Conservation (phyloP, 2,888 invertebrate genomes). For the Allophyes oxyacanthae region DNA sequence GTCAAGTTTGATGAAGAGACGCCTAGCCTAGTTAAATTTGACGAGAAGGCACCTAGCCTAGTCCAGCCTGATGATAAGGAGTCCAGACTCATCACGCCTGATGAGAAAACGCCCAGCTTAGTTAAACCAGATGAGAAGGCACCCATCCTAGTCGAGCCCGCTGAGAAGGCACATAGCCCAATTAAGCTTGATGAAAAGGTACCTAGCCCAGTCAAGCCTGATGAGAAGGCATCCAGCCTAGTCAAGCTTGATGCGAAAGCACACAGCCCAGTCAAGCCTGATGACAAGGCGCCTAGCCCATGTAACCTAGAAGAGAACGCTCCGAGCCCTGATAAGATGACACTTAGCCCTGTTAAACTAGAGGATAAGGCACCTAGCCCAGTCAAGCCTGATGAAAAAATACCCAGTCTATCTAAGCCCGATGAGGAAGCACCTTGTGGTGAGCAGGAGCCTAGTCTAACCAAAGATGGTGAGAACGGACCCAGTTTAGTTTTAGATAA, state of each 20-base stretch:
- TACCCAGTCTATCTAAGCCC: background rate
- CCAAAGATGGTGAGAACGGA: background rate
- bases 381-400: background rate
- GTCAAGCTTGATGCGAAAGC: slow-evolving; percentile 10
- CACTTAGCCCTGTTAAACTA: background rate
- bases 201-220: slow-evolving; percentile 4
- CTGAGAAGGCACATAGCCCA: slow-evolving; percentile 35
- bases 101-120: slow-evolving; percentile 3
- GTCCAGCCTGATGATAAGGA: slow-evolving; percentile 8
- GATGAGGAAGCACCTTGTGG: too few relatives aligned
- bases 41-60: background rate
- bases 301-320: too few relatives aligned
- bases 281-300: background rate
- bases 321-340: slow-evolving; percentile 2
- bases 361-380: slow-evolving; percentile 23
- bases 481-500: slow-evolving; percentile 7
- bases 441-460: too few relatives aligned
- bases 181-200: background rate
- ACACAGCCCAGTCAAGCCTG: background rate
- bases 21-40: slow-evolving; percentile 7
- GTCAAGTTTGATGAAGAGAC: slow-evolving; percentile 8
- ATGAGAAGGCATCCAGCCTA: slow-evolving; percentile 9
- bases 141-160: slow-evolving; percentile 3
- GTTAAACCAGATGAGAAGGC: background rate
- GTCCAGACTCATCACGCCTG: background rate